phyloP scores from a whole-genome alignment of 2,113 vertebrate genomes.

The Hyla sarda region DNA sequence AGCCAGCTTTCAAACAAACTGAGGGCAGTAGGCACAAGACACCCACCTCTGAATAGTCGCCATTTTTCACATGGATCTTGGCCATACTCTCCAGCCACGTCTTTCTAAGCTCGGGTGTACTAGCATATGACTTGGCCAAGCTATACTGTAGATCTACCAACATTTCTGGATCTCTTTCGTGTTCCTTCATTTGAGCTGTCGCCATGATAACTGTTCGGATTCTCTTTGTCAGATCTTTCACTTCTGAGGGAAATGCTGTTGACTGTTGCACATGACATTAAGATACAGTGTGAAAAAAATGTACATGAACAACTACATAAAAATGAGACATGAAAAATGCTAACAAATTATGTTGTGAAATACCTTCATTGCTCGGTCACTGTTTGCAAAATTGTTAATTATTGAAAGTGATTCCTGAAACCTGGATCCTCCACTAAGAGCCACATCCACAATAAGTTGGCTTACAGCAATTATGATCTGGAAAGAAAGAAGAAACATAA shows the following conservation, averaged over 20 bases:
- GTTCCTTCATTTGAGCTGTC: slow-evolving; percentile 96
- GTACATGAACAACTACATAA: not conserved
- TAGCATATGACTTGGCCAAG: slow-evolving; percentile 94
- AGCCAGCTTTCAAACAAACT: too few species aligned
- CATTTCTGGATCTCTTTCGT: slow-evolving; percentile 96
- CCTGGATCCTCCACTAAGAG: slow-evolving; percentile 88
- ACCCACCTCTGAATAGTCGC: slow-evolving; percentile 92
- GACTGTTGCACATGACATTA: slow-evolving; percentile 70
- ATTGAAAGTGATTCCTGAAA: slow-evolving; percentile 97
- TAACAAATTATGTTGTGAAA: not conserved
- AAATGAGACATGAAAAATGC: too few species aligned
- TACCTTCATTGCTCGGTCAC: slow-evolving; percentile 97
- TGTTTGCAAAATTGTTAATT: slow-evolving; percentile 99
- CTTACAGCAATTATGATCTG: slow-evolving; percentile 99
- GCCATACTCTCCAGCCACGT: slow-evolving; percentile 99
- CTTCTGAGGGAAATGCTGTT: slow-evolving; percentile 91
- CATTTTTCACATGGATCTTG: slow-evolving; percentile 92
- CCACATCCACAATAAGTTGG: slow-evolving; percentile 94
- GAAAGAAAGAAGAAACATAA: not conserved
- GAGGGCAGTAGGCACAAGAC: not conserved
- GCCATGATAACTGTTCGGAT: slow-evolving; percentile 98
- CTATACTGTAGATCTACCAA: slow-evolving; percentile 95
- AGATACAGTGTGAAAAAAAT: not conserved
- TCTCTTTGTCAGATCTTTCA: slow-evolving; percentile 94
- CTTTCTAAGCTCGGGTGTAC: slow-evolving; percentile 93